Evolutionary conservation across 37 sponge, comb jelly and placozoan species (phyloP).

Genomic region (Cladorhizidae sp.): DNA sequence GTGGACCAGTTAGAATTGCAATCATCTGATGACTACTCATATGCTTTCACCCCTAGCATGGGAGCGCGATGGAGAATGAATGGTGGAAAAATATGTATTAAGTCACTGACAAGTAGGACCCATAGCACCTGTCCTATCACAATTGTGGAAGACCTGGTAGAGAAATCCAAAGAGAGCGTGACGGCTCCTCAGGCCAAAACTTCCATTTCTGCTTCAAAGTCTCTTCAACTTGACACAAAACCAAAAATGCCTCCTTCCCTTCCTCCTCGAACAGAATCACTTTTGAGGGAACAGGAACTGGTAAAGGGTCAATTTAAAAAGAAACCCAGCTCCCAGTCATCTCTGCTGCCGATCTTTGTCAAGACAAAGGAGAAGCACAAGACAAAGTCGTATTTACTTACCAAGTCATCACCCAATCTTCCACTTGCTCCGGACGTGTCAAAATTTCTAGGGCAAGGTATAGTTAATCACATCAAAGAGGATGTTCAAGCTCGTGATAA

Average conservation of each 20-base stretch:
- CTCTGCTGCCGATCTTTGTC: background rate
- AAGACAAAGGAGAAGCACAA: background rate
- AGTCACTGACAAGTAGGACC: no score
- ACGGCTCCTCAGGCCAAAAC: background rate
- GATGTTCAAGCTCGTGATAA: background rate
- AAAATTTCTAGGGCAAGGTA: background rate
- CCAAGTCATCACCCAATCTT: background rate
- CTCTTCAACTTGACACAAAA: background rate
- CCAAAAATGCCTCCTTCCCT: conserved; percentile 11
- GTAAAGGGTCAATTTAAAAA: background rate
- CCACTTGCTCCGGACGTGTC: background rate
- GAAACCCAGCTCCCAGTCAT: background rate
- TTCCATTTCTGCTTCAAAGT: background rate
- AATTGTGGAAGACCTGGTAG: no score
- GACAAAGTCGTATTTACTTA: no score
- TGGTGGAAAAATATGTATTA: no score
- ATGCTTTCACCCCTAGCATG: conserved; percentile 15
- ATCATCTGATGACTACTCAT: conserved; percentile 31
- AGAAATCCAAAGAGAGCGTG: no score
- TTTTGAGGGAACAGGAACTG: conserved; percentile 45
- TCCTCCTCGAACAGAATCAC: conserved; percentile 45
- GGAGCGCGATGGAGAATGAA: background rate
- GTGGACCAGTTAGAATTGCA: background rate
- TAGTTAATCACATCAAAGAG: background rate
- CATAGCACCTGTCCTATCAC: no score